phyloP scores from a whole-genome alignment of 2,113 vertebrate genomes.

The Thunnus thynnus region DNA sequence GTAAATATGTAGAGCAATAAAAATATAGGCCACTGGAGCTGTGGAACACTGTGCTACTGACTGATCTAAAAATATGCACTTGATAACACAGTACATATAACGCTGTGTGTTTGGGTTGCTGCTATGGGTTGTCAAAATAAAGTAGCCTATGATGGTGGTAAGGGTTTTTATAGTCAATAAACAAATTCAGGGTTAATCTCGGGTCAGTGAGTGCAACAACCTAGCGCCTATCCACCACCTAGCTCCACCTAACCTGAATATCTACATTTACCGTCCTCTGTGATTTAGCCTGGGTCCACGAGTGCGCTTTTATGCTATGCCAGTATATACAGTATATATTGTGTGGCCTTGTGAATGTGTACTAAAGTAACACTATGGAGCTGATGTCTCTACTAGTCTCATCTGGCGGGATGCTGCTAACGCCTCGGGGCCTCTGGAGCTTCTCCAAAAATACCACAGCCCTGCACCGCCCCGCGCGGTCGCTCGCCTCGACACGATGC shows the following conservation, averaged over 20 bases:
- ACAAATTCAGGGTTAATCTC: not conserved
- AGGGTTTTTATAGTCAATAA: slow-evolving; percentile 6
- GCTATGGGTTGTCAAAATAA: not conserved
- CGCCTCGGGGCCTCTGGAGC: slow-evolving; percentile 63
- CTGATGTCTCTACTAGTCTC: slow-evolving; percentile 66
- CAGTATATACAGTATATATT: not conserved
- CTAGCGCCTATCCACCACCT: not conserved
- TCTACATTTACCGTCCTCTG: not conserved
- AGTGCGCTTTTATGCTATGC: slow-evolving; percentile 14
- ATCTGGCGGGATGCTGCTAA: slow-evolving; percentile 69
- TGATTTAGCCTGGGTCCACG: not conserved
- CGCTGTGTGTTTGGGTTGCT: slow-evolving; percentile 10
- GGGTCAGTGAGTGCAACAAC: slow-evolving; percentile 4
- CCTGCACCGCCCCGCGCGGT: slow-evolving; percentile 45
- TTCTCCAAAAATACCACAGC: slow-evolving; percentile 75
- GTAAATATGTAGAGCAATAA: slow-evolving; percentile 71
- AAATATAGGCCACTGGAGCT: slow-evolving; percentile 70
- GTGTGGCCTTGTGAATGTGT: slow-evolving; percentile 34
- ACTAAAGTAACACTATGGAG: slow-evolving; percentile 29
- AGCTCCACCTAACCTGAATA: not conserved
- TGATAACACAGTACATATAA: slow-evolving; percentile 9
- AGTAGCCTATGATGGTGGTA: not conserved
- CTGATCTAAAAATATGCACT: slow-evolving; percentile 64
- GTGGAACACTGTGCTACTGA: slow-evolving; percentile 51
- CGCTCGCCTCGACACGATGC: slow-evolving; percentile 22